Evolutionary conservation across 2,113 vertebrate species (phyloP).

Genomic region (Rhinopomastus cyanomelas): DNA sequence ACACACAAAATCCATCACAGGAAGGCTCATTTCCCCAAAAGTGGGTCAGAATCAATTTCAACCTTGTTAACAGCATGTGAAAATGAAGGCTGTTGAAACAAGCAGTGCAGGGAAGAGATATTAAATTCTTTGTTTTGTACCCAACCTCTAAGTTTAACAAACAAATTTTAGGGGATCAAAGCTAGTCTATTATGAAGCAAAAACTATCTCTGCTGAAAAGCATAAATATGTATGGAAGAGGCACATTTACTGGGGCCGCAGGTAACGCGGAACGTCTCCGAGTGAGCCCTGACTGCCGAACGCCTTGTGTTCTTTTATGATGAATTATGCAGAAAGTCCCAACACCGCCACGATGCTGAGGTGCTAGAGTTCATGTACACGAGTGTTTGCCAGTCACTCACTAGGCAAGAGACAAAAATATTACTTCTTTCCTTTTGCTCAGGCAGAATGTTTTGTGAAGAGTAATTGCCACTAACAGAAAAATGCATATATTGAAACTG

Average conservation of each 20-base stretch:
- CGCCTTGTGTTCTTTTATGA: constrained; percentile 66
- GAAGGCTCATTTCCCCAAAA: constrained; percentile 51
- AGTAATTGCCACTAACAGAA: constrained; percentile 15
- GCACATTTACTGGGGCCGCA: constrained; percentile 49
- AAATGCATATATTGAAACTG: constrained; percentile 25
- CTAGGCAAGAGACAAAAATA: constrained; percentile 22
- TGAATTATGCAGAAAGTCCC: constrained; percentile 71
- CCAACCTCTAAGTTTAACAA: constrained; percentile 24
- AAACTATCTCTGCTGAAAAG: constrained; percentile 20
- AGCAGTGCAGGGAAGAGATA: constrained; percentile 16
- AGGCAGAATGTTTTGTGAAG: not conserved
- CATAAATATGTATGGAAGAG: constrained; percentile 59
- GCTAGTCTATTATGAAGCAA: constrained; percentile 50
- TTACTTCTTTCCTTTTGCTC: not conserved
- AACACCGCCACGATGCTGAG: constrained; percentile 33
- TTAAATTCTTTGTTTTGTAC: constrained; percentile 48
- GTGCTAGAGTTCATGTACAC: constrained; percentile 48
- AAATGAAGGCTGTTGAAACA: constrained; percentile 25
- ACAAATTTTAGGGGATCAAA: constrained; percentile 58
- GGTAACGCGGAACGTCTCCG: constrained; percentile 47
- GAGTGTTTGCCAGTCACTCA: constrained; percentile 31
- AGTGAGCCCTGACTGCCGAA: constrained; percentile 58
- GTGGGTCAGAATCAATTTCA: constrained; percentile 56
- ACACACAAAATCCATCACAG: constrained; percentile 57
- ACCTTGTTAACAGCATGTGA: not conserved